Base-by-base conservation (phyloP, 2,888 invertebrate genomes). In the Trissonchulus latispiculum region DNA sequence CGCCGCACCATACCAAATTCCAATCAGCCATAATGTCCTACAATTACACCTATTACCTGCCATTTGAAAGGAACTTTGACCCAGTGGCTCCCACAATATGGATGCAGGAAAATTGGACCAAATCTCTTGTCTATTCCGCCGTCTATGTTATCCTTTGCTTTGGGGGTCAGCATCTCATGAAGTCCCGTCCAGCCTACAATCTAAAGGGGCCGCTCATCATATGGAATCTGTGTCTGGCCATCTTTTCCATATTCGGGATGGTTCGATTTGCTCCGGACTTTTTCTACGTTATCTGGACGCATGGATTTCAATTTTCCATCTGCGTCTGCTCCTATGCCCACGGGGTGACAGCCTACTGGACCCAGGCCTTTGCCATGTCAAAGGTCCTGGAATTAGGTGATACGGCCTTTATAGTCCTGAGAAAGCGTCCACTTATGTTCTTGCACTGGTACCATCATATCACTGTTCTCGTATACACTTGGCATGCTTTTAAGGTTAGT, bases 261-360 rank as follows among this genome's bases (percentile, higher is more conserved):
- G 48, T 66, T 2, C 68, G 74, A 1, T 72, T 72, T 61, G 28
- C 32, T 18, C 74, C 74, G 28, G 75, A 75, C 48, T 74, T 81
- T 79, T 61, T 72, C 61, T 91, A 93, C 84, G 92, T 92, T 74
- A 87, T 95, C 75, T 89, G 89, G 79, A 90, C 92, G 84, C 90
- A 93, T 84, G 95, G 96, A 75, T 88, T 96, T 80, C 92, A 93
- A 84, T 92, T 96, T 86, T 95, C 96, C 74, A 90, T 96, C 79
- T 99, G 99, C 87, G 90, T 77, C 18, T 79, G 79, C 28, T 79
- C 80, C 1, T 82, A 77, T 75, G 80, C 80, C 8, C 79, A 93
- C 85, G 90, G 91, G 80, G 95, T 95, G 70, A 91, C 93, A 77
- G 95, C 95, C 15, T 95, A 95, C 85, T 99, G 97, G 97, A 92